phyloP scores from a whole-genome alignment of 2,888 invertebrate genomes.

The Rapana venosa region DNA sequence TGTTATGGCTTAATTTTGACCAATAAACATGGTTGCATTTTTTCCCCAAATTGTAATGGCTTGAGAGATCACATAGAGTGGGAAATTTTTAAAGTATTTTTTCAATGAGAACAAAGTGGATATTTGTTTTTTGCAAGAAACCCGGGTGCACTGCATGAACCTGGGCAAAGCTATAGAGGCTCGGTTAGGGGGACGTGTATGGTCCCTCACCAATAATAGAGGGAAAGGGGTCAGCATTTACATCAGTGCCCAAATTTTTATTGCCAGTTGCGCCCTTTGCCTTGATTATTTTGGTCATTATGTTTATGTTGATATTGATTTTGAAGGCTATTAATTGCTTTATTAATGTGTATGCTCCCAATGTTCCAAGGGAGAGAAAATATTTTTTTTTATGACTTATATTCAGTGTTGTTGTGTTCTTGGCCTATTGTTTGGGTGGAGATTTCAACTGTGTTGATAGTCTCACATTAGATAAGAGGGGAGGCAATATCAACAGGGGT shows the following conservation, averaged over 20 bases:
- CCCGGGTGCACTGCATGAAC: too few relatives aligned
- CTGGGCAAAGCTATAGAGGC: too few relatives aligned
- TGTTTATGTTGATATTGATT: background rate
- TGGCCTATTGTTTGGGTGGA: background rate
- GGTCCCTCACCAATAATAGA: background rate
- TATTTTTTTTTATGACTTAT: background rate
- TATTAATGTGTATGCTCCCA: background rate
- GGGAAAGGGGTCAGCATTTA: background rate
- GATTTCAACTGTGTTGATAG: background rate
- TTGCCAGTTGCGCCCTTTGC: background rate
- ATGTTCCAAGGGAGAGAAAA: background rate
- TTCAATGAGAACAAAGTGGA: too few relatives aligned
- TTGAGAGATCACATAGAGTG: too few relatives aligned
- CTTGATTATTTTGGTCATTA: background rate
- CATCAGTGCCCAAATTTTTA: background rate
- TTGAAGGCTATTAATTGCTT: background rate
- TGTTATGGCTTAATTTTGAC: too few relatives aligned
- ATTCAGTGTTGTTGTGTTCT: background rate
- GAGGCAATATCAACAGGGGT: background rate
- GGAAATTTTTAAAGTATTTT: too few relatives aligned
- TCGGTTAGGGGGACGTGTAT: too few relatives aligned
- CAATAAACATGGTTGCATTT: too few relatives aligned
- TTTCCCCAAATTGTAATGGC: too few relatives aligned
- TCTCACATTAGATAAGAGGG: background rate
- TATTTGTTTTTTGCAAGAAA: too few relatives aligned